Conservation (phyloP, 2,888 invertebrate species). For the Netelia inedita region DNA sequence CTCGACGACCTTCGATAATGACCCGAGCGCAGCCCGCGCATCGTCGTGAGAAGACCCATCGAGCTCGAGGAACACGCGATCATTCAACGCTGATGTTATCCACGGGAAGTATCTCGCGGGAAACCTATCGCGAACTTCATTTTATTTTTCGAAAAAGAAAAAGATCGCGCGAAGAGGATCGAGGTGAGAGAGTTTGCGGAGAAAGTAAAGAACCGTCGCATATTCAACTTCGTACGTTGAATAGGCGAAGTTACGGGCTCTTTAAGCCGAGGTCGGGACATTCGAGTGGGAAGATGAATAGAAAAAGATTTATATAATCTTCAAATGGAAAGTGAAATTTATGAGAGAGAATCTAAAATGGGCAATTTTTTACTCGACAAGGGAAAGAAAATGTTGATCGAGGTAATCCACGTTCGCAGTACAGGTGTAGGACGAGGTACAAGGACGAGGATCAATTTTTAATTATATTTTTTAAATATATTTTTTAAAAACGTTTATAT, state of each 20-base stretch:
- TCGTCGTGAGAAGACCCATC: slow-evolving; percentile 40
- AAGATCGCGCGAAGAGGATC: neutral
- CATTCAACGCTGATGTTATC: slow-evolving; percentile 73
- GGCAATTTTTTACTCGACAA: no score
- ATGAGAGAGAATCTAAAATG: neutral
- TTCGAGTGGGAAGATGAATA: neutral
- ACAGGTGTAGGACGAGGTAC: neutral
- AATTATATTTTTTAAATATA: slow-evolving; percentile 23
- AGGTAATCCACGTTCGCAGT: no score
- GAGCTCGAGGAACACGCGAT: neutral
- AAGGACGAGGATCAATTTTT: slow-evolving; percentile 36
- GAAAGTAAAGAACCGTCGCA: neutral
- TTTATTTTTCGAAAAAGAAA: neutral
- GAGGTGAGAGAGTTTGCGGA: neutral
- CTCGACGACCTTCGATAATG: slow-evolving; percentile 75
- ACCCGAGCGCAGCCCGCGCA: slow-evolving; percentile 23
- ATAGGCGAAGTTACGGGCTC: neutral
- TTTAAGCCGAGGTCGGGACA: neutral
- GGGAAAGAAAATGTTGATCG: no score
- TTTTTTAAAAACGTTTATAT: slow-evolving; percentile 43
- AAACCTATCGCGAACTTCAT: neutral
- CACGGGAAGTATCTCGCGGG: slow-evolving; percentile 78
- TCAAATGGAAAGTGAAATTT: neutral
- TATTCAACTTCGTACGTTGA: neutral
- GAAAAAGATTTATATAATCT: neutral